Percentiles rank a stretch among this genome's conserved stretches.
These are phyloP conservation scores for Tanypteryx hageni DNA, from an alignment of 2,888 invertebrate species.

Conservation along the genomic window DNA sequence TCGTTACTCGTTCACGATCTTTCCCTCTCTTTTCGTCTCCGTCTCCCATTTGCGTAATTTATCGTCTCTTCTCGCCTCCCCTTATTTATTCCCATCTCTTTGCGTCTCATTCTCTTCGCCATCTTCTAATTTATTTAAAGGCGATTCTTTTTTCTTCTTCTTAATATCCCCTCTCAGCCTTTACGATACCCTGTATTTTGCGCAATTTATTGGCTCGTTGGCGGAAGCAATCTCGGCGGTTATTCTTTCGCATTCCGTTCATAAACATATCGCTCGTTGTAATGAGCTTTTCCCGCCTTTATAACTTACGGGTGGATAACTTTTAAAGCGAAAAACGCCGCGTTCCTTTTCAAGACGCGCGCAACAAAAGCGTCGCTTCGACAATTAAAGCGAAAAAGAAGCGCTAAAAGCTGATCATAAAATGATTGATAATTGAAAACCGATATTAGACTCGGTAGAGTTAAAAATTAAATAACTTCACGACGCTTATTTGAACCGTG, in stretches of 20 bases:
- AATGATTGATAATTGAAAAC: constrained; percentile 23
- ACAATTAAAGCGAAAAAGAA: background rate
- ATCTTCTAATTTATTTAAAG: background rate
- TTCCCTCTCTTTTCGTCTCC: background rate
- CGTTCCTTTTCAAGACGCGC: background rate
- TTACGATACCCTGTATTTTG: constrained; percentile 13
- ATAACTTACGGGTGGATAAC: background rate
- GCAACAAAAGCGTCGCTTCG: background rate
- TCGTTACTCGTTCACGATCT: background rate
- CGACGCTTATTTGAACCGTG: background rate
- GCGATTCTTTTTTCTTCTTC: background rate
- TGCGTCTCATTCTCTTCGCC: background rate
- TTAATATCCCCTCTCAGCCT: background rate
- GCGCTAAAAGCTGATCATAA: background rate
- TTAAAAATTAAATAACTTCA: constrained; percentile 18
- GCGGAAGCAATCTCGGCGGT: background rate
- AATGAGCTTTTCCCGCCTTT: constrained; percentile 2
- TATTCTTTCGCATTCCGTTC: background rate
- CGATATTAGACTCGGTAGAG: background rate
- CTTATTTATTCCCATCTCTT: background rate
- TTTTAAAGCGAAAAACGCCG: background rate
- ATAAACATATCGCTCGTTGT: constrained; percentile 32
- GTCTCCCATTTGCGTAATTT: background rate
- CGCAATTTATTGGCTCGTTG: constrained; percentile 12
- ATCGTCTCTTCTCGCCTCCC: background rate